Percentiles rank a stretch among this genome's conserved stretches.
phyloP scores from a whole-genome alignment of 2,113 vertebrate species.

The Thunnus thynnus region DNA sequence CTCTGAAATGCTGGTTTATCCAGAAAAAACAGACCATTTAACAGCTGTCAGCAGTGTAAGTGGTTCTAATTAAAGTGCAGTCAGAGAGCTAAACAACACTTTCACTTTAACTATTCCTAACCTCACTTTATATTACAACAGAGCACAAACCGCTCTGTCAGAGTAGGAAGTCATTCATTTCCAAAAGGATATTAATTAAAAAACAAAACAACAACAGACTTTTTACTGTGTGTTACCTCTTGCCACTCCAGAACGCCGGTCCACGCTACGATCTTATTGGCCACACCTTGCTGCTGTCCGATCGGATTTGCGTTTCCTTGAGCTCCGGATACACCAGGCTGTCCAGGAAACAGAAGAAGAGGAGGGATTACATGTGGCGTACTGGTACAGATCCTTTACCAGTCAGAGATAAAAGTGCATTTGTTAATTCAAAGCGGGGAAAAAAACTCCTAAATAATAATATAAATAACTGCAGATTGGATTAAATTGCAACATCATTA shows the following conservation, averaged over 20 bases:
- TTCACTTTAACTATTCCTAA: background rate
- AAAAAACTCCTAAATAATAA: background rate
- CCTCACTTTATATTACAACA: background rate
- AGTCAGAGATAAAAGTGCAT: background rate
- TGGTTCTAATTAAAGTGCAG: background rate
- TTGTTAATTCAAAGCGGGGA: background rate
- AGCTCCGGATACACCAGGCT: constrained; percentile 74
- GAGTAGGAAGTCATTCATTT: too few relatives aligned
- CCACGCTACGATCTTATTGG: constrained; percentile 93
- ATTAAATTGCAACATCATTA: too few relatives aligned
- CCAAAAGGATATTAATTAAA: background rate
- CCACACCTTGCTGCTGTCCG: constrained; percentile 83
- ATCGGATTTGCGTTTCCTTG: constrained; percentile 75
- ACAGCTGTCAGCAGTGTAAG: background rate
- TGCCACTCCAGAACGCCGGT: constrained; percentile 95
- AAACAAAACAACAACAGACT: background rate
- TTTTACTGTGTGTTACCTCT: constrained; percentile 84
- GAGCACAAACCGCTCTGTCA: background rate
- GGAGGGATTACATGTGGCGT: background rate
- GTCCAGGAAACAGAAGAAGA: constrained; percentile 6
- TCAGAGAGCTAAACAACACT: background rate
- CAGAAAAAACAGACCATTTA: background rate
- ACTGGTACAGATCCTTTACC: background rate
- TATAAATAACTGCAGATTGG: background rate
- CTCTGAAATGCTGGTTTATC: background rate